These are phyloP conservation scores for Lepilemur septentrionalis DNA, from an alignment of 2,797 vertebrate species.

Conservation along the genomic window DNA sequence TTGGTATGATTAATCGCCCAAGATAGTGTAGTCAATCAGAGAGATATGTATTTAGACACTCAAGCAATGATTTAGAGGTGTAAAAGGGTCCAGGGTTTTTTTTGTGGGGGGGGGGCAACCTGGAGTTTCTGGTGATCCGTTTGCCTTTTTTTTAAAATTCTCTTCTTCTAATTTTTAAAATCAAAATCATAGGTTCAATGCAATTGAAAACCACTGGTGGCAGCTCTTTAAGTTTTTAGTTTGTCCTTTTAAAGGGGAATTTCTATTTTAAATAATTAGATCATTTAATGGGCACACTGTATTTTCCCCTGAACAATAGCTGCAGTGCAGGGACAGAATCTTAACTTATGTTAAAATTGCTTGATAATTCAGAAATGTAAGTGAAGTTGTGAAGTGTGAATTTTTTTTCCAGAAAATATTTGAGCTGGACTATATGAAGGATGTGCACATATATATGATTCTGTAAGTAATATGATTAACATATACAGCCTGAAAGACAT, in stretches of 20 bases:
- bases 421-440: slow-evolving; percentile 8
- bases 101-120: neutral
- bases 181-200: slow-evolving; percentile 8
- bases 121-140: neutral
- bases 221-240: slow-evolving; percentile 9
- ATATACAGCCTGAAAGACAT: neutral
- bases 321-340: slow-evolving; percentile 9
- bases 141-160: neutral
- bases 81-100: neutral
- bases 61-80: slow-evolving; percentile 47
- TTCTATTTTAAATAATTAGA: slow-evolving; percentile 60
- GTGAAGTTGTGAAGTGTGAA: slow-evolving; percentile 12
- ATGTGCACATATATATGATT: neutral
- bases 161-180: slow-evolving; percentile 40
- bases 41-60: slow-evolving; percentile 39
- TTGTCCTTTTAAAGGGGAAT: slow-evolving; percentile 18
- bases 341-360: slow-evolving; percentile 18
- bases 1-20: slow-evolving; percentile 60
- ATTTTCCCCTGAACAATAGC: slow-evolving; percentile 28
- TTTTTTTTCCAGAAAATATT: slow-evolving; percentile 33
- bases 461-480: neutral
- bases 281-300: slow-evolving; percentile 25
- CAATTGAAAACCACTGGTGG: slow-evolving; percentile 1
- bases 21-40: slow-evolving; percentile 60
- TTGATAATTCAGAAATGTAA: slow-evolving; percentile 51